Percentiles rank a stretch among this genome's conserved stretches.
phyloP scores from a whole-genome alignment of 1,140 invertebrate genomes.

The Pseudoatta argentina region DNA sequence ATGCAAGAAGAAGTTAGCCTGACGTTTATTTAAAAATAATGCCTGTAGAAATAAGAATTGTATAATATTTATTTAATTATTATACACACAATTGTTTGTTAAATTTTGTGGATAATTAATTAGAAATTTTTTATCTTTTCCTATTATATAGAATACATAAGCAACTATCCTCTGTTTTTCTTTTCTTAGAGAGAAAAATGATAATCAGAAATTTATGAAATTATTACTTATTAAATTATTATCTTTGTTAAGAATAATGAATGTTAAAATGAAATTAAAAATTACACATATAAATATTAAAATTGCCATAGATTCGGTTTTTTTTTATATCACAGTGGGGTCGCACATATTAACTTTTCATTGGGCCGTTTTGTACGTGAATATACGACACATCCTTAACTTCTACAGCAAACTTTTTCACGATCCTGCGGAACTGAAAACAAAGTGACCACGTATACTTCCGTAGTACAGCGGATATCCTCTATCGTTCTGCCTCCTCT shows the following conservation, averaged over 20 bases:
- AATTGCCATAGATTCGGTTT: not conserved
- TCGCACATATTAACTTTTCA: constrained; percentile 37
- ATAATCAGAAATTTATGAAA: constrained; percentile 13
- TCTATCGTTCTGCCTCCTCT: constrained; percentile 35
- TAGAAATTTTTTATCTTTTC: not conserved
- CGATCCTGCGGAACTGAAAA: constrained; percentile 36
- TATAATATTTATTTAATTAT: constrained; percentile 5
- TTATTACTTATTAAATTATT: constrained; percentile 1
- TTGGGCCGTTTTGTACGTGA: constrained; percentile 13
- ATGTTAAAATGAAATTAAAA: not conserved
- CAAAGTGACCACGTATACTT: constrained; percentile 34
- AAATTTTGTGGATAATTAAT: constrained; percentile 2
- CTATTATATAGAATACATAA: not conserved
- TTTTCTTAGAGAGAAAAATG: not conserved
- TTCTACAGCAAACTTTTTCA: constrained; percentile 27
- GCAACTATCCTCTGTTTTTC: not conserved
- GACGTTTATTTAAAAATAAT: not conserved
- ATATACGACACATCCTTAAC: constrained; percentile 40
- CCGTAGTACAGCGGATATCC: constrained; percentile 15
- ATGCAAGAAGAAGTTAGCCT: not conserved
- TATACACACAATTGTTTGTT: not conserved
- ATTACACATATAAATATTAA: not conserved
- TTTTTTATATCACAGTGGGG: not conserved
- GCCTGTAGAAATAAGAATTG: not conserved
- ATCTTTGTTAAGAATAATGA: not conserved